phyloP scores from a whole-genome alignment of 2,888 invertebrate genomes.

The Cyaniris semiargus region DNA sequence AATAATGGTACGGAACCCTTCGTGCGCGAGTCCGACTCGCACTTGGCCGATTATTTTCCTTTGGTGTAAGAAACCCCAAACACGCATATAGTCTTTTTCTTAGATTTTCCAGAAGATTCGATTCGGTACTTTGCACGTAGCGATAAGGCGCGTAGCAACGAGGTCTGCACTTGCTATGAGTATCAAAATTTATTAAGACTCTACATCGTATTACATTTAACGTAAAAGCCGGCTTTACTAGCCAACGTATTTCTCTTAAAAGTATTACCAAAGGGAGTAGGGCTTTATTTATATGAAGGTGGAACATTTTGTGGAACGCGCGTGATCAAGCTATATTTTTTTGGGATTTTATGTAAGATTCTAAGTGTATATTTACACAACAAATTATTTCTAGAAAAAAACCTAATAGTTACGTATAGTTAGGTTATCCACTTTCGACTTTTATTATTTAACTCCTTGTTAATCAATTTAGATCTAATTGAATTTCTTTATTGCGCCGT shows the following conservation, averaged over 20 bases:
- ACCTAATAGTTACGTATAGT: too few relatives aligned
- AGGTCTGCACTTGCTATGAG: not conserved
- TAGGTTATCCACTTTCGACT: too few relatives aligned
- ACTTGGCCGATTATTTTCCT: too few relatives aligned
- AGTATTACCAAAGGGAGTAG: not conserved
- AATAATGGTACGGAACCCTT: too few relatives aligned
- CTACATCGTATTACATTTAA: not conserved
- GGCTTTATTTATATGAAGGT: not conserved
- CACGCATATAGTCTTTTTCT: not conserved
- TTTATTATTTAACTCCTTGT: too few relatives aligned
- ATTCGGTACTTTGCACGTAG: not conserved
- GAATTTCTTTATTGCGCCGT: too few relatives aligned
- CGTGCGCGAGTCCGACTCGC: too few relatives aligned
- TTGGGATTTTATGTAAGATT: too few relatives aligned
- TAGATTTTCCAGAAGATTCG: not conserved
- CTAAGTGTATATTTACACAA: not conserved
- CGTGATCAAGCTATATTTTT: not conserved
- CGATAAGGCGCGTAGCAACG: not conserved
- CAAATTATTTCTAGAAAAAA: not conserved
- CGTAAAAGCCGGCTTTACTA: not conserved
- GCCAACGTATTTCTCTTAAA: not conserved
- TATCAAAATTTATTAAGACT: constrained; percentile 14
- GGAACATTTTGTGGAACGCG: not conserved
- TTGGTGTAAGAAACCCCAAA: too few relatives aligned
- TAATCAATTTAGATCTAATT: too few relatives aligned